Conservation (phyloP, 2,888 invertebrate species). For the Trichacis sp. region DNA sequence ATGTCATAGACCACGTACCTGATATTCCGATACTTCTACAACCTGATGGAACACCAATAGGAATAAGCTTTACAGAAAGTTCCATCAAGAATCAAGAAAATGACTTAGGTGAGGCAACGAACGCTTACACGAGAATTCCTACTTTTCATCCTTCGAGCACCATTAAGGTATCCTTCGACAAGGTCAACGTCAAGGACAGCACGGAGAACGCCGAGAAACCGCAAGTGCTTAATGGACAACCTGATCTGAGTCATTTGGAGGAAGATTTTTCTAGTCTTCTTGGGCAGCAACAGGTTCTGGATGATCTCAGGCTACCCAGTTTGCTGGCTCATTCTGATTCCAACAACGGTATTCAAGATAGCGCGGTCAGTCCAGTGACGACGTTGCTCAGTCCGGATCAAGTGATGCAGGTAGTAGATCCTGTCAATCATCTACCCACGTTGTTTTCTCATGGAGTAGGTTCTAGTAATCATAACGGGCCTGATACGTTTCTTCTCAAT, state of each 20-base stretch:
- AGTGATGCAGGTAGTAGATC: conserved; percentile 65
- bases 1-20: conserved; percentile 63
- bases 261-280: conserved; percentile 54
- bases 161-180: conserved; percentile 54
- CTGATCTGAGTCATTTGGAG: conserved; percentile 50
- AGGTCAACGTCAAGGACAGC: conserved; percentile 66
- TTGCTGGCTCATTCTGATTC: conserved; percentile 55
- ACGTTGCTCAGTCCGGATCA: conserved; percentile 62
- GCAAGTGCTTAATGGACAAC: conserved; percentile 38
- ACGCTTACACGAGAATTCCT: conserved; percentile 51
- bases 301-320: conserved; percentile 58
- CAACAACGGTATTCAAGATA: conserved; percentile 54
- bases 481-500: conserved; percentile 68
- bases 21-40: conserved; percentile 63
- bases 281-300: conserved; percentile 57
- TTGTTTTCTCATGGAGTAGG: conserved; percentile 61
- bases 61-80: conserved; percentile 25
- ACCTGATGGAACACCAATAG: conserved; percentile 61
- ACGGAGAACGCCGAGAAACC: conserved; percentile 67
- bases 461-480: conserved; percentile 54
- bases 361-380: conserved; percentile 52
- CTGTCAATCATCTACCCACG: conserved; percentile 64
- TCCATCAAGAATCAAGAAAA: conserved; percentile 33
- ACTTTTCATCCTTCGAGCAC: conserved; percentile 53
- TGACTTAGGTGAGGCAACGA: conserved; percentile 26